Evolutionary conservation across 2,797 vertebrate genomes (phyloP).

Genomic region (Protonibea diacanthus): DNA sequence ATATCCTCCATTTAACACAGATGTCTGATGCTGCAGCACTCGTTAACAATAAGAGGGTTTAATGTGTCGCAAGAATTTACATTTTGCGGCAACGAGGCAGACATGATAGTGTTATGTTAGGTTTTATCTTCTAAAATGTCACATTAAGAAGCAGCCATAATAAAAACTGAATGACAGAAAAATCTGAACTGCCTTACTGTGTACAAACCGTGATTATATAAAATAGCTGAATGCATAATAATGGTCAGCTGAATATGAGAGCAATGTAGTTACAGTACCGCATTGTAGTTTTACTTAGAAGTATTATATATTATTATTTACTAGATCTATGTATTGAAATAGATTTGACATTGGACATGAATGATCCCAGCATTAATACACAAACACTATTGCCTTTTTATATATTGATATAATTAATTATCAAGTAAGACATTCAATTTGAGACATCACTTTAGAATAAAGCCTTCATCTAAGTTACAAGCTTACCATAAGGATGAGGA

Average conservation of each 20-base stretch:
- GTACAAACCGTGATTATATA: background rate
- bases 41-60: conserved; percentile 23
- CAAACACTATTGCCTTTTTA: background rate
- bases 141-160: background rate
- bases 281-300: background rate
- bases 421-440: background rate
- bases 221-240: background rate
- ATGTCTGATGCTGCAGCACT: conserved; percentile 40
- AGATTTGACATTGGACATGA: background rate
- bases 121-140: background rate
- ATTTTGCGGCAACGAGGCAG: background rate
- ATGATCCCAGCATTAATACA: background rate
- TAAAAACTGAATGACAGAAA: background rate
- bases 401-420: background rate
- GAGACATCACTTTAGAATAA: background rate
- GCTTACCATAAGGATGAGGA: conserved; percentile 15
- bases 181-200: background rate
- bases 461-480: conserved; percentile 3
- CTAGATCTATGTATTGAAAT: background rate
- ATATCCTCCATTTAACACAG: conserved; percentile 47
- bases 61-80: conserved; percentile 17
- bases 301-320: background rate
- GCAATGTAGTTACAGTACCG: background rate
- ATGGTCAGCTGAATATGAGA: background rate
- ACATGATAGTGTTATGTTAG: background rate